Conservation (phyloP, 2,113 vertebrate genomes). For the Dendropsophus ebraccatus region DNA sequence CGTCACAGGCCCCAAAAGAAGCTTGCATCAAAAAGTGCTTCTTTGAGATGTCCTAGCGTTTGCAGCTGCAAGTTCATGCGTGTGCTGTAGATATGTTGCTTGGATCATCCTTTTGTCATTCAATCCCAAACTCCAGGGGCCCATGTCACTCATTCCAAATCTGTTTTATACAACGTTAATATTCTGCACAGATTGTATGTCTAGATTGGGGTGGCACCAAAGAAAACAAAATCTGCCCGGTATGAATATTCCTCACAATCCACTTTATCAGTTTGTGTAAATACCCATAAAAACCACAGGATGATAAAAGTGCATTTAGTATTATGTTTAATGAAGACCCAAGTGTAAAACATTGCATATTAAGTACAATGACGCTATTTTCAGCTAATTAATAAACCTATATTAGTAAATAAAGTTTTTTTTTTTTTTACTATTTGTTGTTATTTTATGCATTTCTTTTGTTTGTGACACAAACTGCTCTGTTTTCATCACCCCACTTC, state of each 20-base stretch:
- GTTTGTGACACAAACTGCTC: no score
- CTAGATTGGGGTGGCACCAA: slow-evolving; percentile 27
- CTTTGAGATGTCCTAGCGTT: slow-evolving; percentile 82
- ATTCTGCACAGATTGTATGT: slow-evolving; percentile 59
- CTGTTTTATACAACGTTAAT: slow-evolving; percentile 38
- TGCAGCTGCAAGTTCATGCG: slow-evolving; percentile 80
- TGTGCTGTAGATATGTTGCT: slow-evolving; percentile 82
- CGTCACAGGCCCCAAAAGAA: slow-evolving; percentile 82
- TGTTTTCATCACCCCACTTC: no score
- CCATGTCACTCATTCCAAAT: slow-evolving; percentile 74
- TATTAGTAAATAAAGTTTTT: no score
- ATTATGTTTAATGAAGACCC: neutral
- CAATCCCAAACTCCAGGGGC: slow-evolving; percentile 72
- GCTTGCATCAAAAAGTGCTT: slow-evolving; percentile 78
- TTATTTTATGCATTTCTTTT: neutral
- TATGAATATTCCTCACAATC: neutral
- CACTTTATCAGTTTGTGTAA: neutral
- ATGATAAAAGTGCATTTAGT: slow-evolving; percentile 39
- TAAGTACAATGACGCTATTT: no score
- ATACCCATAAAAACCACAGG: neutral
- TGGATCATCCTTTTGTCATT: slow-evolving; percentile 77
- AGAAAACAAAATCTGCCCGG: neutral
- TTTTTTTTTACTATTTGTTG: no score
- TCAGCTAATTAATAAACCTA: no score
- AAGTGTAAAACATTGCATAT: neutral